Evolutionary conservation across 1,140 invertebrate species (phyloP).

Genomic region (Metaphire vulgaris): DNA sequence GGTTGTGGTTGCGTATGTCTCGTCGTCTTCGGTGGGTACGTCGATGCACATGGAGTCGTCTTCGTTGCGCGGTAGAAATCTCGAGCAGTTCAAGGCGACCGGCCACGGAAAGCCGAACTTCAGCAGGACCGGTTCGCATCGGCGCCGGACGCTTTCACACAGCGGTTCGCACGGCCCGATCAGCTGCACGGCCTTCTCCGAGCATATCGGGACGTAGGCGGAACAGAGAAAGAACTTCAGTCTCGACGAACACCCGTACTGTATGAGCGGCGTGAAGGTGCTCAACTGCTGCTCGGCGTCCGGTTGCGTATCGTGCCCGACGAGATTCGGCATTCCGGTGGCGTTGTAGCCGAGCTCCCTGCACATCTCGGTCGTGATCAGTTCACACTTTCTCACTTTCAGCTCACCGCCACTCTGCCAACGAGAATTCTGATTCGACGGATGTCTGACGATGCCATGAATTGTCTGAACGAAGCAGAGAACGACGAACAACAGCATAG

Average conservation of each 20-base stretch:
- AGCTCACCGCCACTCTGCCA: conserved; percentile 78
- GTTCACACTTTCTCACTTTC: conserved; percentile 68
- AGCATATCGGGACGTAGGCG: conserved; percentile 94
- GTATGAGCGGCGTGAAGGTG: conserved; percentile 81
- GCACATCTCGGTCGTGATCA: conserved; percentile 76
- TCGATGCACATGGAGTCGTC: conserved; percentile 92
- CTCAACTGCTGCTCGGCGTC: conserved; percentile 74
- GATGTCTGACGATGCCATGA: too few relatives aligned
- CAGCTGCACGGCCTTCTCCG: conserved; percentile 79
- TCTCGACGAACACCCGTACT: conserved; percentile 85
- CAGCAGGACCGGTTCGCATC: conserved; percentile 77
- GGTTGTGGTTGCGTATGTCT: neutral
- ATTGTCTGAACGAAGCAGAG: too few relatives aligned
- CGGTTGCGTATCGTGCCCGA: conserved; percentile 74
- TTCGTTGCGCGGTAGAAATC: conserved; percentile 74
- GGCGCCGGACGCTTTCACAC: conserved; percentile 71
- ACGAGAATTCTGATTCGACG: neutral
- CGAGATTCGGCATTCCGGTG: conserved; percentile 84
- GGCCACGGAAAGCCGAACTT: conserved; percentile 91
- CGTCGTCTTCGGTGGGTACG: conserved; percentile 58
- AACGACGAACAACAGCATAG: too few relatives aligned
- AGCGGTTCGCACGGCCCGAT: conserved; percentile 87
- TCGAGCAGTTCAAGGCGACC: conserved; percentile 74
- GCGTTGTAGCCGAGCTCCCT: conserved; percentile 76
- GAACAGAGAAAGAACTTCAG: conserved; percentile 86